A percentile compares a stretch with the other conserved stretches of the same genome.
Evolutionary conservation across 1,140 invertebrate species (phyloP).

Genomic region (Gonioctena quinquepunctata): DNA sequence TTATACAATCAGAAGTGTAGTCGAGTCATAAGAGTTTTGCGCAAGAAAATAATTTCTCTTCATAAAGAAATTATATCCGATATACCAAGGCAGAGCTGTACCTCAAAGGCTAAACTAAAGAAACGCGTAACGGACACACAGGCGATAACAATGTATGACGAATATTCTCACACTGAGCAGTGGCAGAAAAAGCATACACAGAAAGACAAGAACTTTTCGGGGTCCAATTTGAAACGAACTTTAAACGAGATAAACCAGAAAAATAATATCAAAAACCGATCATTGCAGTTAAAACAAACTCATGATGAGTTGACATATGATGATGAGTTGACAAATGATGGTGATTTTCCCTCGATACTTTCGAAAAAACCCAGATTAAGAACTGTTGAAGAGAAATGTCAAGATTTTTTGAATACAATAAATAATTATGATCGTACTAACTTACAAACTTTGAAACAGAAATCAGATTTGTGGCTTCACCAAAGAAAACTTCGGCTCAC

Average conservation of each 20-base stretch:
- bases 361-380: neutral
- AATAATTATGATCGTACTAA: neutral
- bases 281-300: too few relatives aligned
- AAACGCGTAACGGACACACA: neutral
- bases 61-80: neutral
- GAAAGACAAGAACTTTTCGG: slow-evolving; percentile 6
- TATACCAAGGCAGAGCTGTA: neutral
- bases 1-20: neutral
- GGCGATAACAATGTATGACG: neutral
- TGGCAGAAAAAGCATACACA: neutral
- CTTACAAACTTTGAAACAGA: neutral
- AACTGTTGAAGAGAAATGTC: neutral
- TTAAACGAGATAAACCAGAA: neutral
- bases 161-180: slow-evolving; percentile 1
- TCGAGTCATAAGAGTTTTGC: neutral
- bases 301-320: too few relatives aligned
- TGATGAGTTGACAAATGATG: neutral
- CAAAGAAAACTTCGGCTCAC: slow-evolving; percentile 3
- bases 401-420: slow-evolving; percentile 7
- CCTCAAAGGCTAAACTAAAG: neutral
- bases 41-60: neutral
- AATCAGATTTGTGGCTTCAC: slow-evolving; percentile 3
- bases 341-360: neutral
- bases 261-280: too few relatives aligned
- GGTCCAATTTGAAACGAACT: neutral